A percentile compares a stretch with the other conserved stretches of the same genome.
These are phyloP conservation scores for Leptodactylus fallax DNA, from an alignment of 2,797 vertebrate species.

Conservation along the genomic window DNA sequence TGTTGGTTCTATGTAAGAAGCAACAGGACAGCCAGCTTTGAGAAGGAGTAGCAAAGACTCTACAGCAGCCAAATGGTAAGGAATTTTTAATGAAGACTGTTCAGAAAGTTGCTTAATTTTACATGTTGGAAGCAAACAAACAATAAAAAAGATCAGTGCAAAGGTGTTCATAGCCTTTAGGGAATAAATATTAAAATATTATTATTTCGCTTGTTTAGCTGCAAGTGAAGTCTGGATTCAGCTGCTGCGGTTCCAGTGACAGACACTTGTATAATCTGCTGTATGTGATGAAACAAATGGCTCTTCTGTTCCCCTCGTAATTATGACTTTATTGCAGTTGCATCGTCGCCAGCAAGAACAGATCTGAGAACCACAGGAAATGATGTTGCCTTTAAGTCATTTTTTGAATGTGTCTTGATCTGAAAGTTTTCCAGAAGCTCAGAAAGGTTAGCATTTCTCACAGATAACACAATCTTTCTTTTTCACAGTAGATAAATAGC, in stretches of 20 bases:
- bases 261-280: neutral
- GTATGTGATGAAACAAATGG: neutral
- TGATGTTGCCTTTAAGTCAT: constrained; percentile 40
- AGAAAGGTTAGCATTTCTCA: constrained; percentile 27
- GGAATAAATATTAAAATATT: neutral
- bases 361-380: constrained; percentile 32
- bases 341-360: neutral
- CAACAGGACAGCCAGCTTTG: neutral
- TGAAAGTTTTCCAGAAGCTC: constrained; percentile 34
- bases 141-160: neutral
- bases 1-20: too few relatives aligned
- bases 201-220: neutral
- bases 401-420: constrained; percentile 26
- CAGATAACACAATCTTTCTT: constrained; percentile 45
- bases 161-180: neutral
- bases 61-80: neutral
- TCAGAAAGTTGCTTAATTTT: neutral
- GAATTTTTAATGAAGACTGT: neutral
- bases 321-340: constrained; percentile 14
- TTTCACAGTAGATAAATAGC: constrained; percentile 24
- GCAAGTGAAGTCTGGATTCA: neutral
- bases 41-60: neutral
- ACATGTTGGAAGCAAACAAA: neutral
- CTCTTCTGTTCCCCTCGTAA: neutral
- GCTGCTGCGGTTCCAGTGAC: neutral